Base-by-base conservation (phyloP, 1,140 invertebrate genomes). In the Lerema accius region DNA sequence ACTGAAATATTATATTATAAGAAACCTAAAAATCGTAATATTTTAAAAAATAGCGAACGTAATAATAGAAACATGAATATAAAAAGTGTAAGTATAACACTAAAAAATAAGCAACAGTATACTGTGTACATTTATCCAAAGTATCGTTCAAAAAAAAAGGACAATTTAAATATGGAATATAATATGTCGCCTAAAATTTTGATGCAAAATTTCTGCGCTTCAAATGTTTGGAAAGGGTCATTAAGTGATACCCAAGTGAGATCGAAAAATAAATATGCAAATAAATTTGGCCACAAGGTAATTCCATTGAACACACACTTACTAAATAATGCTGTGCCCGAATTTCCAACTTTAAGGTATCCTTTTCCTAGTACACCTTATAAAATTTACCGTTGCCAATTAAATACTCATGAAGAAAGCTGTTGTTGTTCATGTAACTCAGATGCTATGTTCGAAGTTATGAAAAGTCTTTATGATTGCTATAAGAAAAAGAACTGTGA, bases 401-500 rank as follows among this genome's bases (percentile, higher is more conserved):
- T 82, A 37, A 77, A 66, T 55, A 67, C 67, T 4, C 35, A 71
- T 50, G 66, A 84, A 67, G 76, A 82, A 53, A 76, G 46, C 17
- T 82, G 83, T 65, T 86, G 83, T 45, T 81, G 80, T 62, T 74
- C 74, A 10, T 86, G 83, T 64, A 82, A 84, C 63, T 86, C 83
- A 11, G 83, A 84, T 65, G 80, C 78, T 11, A 86, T 86, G 76
- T 86, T 82, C 58, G 80, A 86, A 72, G 83, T 86, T 1, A 84
- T 86, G 81, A 86, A 84, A 68, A 73, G 80, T 61, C 63, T 86
- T 13, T 86, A 86, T 39, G 80, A 84, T 56, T 86, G 84, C 55
- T 86, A 84, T 50, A 84, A 86, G 59, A 81, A 82, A 62, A 84
- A 83, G 67, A 80, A 82, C 63, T 86, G 83, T 67, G 75, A 81